Conservation (phyloP, 2,888 invertebrate species). For the Rapana venosa region DNA sequence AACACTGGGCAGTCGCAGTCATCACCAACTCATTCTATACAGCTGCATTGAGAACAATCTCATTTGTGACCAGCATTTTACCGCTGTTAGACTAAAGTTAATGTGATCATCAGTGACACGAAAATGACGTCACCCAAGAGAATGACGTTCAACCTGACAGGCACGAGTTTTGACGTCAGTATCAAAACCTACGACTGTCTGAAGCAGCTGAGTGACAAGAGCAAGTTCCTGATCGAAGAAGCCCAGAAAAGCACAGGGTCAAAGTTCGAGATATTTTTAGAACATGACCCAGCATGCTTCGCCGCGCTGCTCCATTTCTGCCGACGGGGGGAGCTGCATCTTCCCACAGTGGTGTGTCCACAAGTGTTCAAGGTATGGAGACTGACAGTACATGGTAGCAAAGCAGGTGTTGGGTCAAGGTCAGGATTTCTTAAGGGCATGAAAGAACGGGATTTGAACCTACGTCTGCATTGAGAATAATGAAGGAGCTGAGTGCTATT, state of each 20-base stretch:
- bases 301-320: slow-evolving; percentile 30
- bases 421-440: too few relatives aligned
- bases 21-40: neutral
- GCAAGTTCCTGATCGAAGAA: neutral
- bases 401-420: too few relatives aligned
- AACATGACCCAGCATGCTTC: slow-evolving; percentile 37
- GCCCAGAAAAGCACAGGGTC: neutral
- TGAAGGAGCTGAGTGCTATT: too few relatives aligned
- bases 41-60: neutral
- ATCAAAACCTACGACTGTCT: neutral
- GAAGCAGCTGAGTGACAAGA: neutral
- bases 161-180: neutral
- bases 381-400: neutral
- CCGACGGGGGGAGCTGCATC: slow-evolving; percentile 26
- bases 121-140: neutral
- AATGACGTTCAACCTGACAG: neutral
- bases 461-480: neutral
- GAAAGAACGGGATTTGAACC: too few relatives aligned
- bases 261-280: slow-evolving; percentile 24
- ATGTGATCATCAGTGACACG: neutral
- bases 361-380: slow-evolving; percentile 34
- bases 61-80: neutral
- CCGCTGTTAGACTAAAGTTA: neutral
- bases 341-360: slow-evolving; percentile 19
- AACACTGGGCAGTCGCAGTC: neutral